Percentiles rank a stretch among this genome's conserved stretches.
phyloP scores from a whole-genome alignment of 2,888 invertebrate genomes.

The Anthoptus insignis region DNA sequence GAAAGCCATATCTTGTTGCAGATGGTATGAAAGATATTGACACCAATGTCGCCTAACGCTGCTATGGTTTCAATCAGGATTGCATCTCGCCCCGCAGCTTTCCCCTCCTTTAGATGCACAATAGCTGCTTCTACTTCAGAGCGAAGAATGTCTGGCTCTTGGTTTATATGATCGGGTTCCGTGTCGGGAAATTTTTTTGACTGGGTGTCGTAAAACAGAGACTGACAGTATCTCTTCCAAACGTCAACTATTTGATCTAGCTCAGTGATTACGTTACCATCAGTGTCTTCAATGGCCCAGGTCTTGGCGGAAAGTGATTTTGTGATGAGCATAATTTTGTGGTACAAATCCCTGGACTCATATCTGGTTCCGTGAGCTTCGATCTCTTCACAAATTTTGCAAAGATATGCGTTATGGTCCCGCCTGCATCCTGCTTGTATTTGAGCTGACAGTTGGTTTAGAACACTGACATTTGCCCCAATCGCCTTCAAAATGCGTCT shows the following conservation, averaged over 20 bases:
- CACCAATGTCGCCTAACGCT: too few species aligned
- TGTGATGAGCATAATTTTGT: neutral
- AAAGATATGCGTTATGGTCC: constrained; percentile 6
- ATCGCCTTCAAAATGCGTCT: neutral
- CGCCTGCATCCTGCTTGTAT: constrained; percentile 8
- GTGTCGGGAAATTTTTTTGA: neutral
- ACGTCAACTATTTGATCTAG: constrained; percentile 6
- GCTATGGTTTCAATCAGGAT: too few species aligned
- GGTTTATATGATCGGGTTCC: neutral
- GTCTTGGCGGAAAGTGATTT: constrained; percentile 4
- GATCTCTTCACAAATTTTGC: constrained; percentile 4
- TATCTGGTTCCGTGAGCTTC: constrained; percentile 10
- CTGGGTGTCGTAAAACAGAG: neutral
- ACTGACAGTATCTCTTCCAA: neutral
- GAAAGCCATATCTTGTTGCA: too few species aligned
- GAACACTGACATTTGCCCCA: neutral
- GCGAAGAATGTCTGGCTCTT: neutral
- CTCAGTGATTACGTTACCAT: constrained; percentile 6
- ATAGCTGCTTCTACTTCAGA: neutral
- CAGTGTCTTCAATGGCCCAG: constrained; percentile 17
- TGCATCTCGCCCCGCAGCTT: too few species aligned
- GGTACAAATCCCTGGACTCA: constrained; percentile 10
- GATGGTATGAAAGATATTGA: too few species aligned
- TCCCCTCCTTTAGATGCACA: neutral
- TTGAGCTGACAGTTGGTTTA: neutral